Evolutionary conservation across 2,797 vertebrate species (phyloP), one percentile per base, ranked within the genome.

Genomic region (Eulemur rubriventer): DNA sequence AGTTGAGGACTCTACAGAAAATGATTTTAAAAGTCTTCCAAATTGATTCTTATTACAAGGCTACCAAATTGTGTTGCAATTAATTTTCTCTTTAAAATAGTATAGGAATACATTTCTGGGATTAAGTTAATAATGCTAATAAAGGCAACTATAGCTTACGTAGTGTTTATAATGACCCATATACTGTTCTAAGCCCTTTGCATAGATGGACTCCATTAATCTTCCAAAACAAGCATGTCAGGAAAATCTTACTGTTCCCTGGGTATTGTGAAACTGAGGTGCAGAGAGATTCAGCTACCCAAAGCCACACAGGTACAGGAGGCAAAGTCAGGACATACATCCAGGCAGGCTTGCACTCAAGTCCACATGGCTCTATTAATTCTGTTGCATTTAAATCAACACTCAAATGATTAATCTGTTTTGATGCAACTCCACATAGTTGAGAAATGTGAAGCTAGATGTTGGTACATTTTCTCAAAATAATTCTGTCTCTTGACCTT

Each of bases 31-130:
- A 84, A 41, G 11, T 55, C n/a, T 91, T 89, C 26, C 20, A 87
- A 87, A 75, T 89, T 57, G 61, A 83, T 87, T 78, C 65, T 88
- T 10, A 90, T 86, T 67, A 76, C n/a, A 91, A 84, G 30, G 6
- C 28, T 24, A 89, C 52, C 16, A 83, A 80, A 80, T 22, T 55
- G 13, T 88, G 76, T 16, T 67, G 12, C 7, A 52, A 55, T 70
- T 76, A 28, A 81, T 94, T 95, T 80, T 38, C 14, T 57, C 55
- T 57, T 57, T 94, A 83, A 94, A 90, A 55, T 10, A 95, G 63
- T 24, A 50, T 10, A 92, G 4, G 35, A 67, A 87, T 63, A 80
- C 3, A 73, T 91, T 92, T 88, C 43, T 67, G 28, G 11, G 28
- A 82, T 14, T 80, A 65, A 41, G 33, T 63, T 76, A 89, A 50